Base-by-base conservation (phyloP, 30 jellyfish, hydroid and myxozoan species). In the Aurelia sp. region DNA sequence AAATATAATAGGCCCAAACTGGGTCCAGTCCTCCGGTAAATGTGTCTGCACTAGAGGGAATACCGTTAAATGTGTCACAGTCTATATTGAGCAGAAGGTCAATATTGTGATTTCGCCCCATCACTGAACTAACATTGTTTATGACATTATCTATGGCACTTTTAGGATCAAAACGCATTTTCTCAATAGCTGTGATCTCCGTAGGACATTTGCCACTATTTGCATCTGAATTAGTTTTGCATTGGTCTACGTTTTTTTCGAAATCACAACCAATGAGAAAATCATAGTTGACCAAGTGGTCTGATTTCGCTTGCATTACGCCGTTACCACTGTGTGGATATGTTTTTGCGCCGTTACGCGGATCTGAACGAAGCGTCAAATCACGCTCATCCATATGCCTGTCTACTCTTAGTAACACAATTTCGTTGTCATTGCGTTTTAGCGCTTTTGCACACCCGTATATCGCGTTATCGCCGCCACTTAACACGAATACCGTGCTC, bases 321-420 rank as follows among this genome's bases (percentile, higher is more conserved):
- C 85, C 85, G 58, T 74, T 74, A 18, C 85, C 85, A 18, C 85
- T 74, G 35, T 74, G 85, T 18, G 72, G 85, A 52, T 74, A 35
- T 8, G 60, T 57, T 52, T 21, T 59, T 18, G 73, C 50, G 12
- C 18, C 18, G 12, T 18, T 12, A 5, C 53, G 41, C 6, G 85
- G 85, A 53, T 74, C 73, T 0, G 73, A 74, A 12, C 85, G 67
- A 10, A 74, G 85, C 35, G 55, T 20, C 35, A 62, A 41, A 50
- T 74, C 72, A n/a, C 85, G 63, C 67, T 74, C 85, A 44, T 74
- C 85, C 85, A 74, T 74, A 35, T 74, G 85, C 35, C 85, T 74
- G 73, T 74, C 85, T 10, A 74, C 48, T 10, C 85, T 48, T 7
- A 74, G 48, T 53, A 52, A 11, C 9, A 52, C 55, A 19, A 52